Conservation (phyloP, 2,888 invertebrate species). For the Ceraclea dissimilis region DNA sequence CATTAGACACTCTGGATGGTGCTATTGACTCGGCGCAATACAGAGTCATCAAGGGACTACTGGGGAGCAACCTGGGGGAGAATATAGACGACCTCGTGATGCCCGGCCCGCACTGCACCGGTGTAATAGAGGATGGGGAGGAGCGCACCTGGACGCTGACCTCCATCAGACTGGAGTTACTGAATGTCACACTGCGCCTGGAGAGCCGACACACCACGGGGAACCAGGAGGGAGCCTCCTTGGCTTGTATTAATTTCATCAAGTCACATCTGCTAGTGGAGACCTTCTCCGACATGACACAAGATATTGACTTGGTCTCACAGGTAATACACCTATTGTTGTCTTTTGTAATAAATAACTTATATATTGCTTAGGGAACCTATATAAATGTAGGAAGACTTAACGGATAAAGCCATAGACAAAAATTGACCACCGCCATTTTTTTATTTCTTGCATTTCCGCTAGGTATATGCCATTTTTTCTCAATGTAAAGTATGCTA, state of each 20-base stretch:
- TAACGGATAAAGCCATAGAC: too few relatives aligned
- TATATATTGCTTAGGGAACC: too few relatives aligned
- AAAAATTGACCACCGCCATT: too few relatives aligned
- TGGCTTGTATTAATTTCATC: conserved; percentile 88
- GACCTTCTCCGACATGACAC: conserved; percentile 78
- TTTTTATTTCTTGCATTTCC: too few relatives aligned
- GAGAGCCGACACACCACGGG: conserved; percentile 47
- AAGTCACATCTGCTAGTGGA: conserved; percentile 82
- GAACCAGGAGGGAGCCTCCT: conserved; percentile 34
- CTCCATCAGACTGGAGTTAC: conserved; percentile 74
- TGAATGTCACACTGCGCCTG: conserved; percentile 76
- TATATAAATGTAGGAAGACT: too few relatives aligned
- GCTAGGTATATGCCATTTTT: too few relatives aligned
- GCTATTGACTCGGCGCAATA: conserved; percentile 80
- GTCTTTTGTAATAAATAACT: too few relatives aligned
- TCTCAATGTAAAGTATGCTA: too few relatives aligned
- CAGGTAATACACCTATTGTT: conserved; percentile 54
- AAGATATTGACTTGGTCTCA: conserved; percentile 88
- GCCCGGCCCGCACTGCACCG: conserved; percentile 16
- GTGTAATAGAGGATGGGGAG: conserved; percentile 28
- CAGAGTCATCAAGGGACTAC: conserved; percentile 76
- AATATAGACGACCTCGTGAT: conserved; percentile 57
- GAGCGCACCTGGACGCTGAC: conserved; percentile 65
- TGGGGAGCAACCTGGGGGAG: conserved; percentile 87
- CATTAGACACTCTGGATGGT: conserved; percentile 76